phyloP scores from a whole-genome alignment of 2,888 invertebrate genomes.

The Heliconius charithonia region DNA sequence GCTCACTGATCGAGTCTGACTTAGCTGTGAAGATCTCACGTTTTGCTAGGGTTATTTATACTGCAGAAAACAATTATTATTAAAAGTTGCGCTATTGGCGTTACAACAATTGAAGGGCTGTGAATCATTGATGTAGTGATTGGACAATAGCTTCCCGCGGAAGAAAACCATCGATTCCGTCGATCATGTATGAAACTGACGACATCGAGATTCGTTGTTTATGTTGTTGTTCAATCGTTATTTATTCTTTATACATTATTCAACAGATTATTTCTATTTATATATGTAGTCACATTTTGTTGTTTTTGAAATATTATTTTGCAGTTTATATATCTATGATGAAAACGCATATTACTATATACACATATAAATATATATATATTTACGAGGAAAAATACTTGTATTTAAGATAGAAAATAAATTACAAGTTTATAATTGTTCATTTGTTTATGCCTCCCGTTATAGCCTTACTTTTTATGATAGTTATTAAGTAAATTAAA shows the following conservation, averaged over 20 bases:
- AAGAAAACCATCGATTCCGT: conserved; percentile 42
- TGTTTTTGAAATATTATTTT: not conserved
- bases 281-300: not conserved
- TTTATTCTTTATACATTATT: not conserved
- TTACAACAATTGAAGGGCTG: conserved; percentile 45
- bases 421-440: not conserved
- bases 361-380: too few species aligned
- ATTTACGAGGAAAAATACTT: too few species aligned
- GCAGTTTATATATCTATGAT: not conserved
- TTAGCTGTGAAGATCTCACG: conserved; percentile 46
- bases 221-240: not conserved
- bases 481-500: not conserved
- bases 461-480: not conserved
- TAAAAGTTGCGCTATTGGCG: conserved; percentile 61
- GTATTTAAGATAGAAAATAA: not conserved
- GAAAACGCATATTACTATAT: not conserved
- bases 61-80: conserved; percentile 57
- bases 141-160: conserved; percentile 45
- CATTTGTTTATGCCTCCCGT: not conserved
- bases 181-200: conserved; percentile 2
- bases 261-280: not conserved
- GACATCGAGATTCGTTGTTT: conserved; percentile 1
- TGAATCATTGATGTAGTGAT: conserved; percentile 44
- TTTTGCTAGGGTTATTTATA: conserved; percentile 65
- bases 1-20: conserved; percentile 43